phyloP scores from a whole-genome alignment of 1,140 invertebrate species.

The Amyelois transitella region DNA sequence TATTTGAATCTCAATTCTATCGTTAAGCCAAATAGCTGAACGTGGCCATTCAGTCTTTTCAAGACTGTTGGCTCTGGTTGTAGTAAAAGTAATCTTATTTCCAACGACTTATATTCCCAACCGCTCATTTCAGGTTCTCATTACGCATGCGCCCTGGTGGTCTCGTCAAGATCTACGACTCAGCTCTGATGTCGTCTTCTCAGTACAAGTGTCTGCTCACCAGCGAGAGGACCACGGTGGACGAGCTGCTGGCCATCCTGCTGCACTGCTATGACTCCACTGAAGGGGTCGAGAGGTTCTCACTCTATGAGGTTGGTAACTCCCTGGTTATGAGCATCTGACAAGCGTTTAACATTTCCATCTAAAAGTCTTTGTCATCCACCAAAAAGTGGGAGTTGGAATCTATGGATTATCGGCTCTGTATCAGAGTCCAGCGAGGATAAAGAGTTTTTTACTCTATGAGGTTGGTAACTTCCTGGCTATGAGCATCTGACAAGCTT shows the following conservation, averaged over 20 bases:
- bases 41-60: too few species aligned
- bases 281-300: slow-evolving; percentile 89
- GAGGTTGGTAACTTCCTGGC: slow-evolving; percentile 75
- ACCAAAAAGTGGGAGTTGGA: too few species aligned
- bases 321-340: too few species aligned
- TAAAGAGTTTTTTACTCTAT: slow-evolving; percentile 90
- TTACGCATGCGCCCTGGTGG: slow-evolving; percentile 89
- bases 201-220: slow-evolving; percentile 94
- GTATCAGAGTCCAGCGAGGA: slow-evolving; percentile 87
- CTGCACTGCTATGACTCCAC: slow-evolving; percentile 89
- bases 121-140: slow-evolving; percentile 84
- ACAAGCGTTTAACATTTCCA: too few species aligned
- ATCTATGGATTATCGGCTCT: too few species aligned
- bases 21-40: too few species aligned
- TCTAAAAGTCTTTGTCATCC: too few species aligned
- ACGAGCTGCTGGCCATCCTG: slow-evolving; percentile 89
- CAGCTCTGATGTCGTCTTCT: slow-evolving; percentile 90
- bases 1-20: too few species aligned
- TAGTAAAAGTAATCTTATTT: too few species aligned
- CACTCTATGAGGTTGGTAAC: slow-evolving; percentile 85
- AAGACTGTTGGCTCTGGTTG: too few species aligned
- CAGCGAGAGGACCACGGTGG: slow-evolving; percentile 91
- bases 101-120: too few species aligned
- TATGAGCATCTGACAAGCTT: too few species aligned
- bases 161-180: slow-evolving; percentile 92